Conservation (phyloP, 1,140 invertebrate species). For the Nebria ingens region DNA sequence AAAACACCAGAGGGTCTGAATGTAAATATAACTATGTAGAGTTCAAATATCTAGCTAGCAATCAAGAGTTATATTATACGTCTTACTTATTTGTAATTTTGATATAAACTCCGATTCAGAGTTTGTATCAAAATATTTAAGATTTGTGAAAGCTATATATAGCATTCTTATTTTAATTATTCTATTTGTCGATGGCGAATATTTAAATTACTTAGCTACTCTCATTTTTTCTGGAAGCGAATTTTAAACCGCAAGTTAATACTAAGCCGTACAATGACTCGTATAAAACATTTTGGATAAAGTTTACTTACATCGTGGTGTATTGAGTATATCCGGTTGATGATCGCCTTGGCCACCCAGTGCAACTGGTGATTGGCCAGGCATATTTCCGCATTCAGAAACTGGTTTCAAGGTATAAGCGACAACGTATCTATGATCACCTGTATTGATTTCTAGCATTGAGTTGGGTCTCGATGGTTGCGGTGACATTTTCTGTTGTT, state of each 20-base stretch:
- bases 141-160: no score
- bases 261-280: neutral
- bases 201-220: constrained; percentile 8
- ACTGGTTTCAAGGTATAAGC: constrained; percentile 45
- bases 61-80: no score
- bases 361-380: constrained; percentile 12
- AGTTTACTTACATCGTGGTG: constrained; percentile 32
- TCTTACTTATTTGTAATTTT: no score
- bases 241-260: no score
- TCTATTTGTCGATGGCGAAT: no score
- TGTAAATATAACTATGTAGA: neutral
- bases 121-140: no score
- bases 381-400: constrained; percentile 21
- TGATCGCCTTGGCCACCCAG: constrained; percentile 21
- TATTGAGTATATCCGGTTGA: constrained; percentile 35
- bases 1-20: neutral
- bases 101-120: no score
- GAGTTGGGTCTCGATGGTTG: constrained; percentile 27
- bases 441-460: constrained; percentile 47
- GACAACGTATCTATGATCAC: constrained; percentile 46
- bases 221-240: no score
- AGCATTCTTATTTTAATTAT: no score
- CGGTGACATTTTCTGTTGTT: constrained; percentile 26
- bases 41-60: neutral
- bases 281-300: constrained; percentile 21